These are phyloP conservation scores for Hemiprocne comata DNA, from an alignment of 2,113 vertebrate genomes.

Conservation along the genomic window DNA sequence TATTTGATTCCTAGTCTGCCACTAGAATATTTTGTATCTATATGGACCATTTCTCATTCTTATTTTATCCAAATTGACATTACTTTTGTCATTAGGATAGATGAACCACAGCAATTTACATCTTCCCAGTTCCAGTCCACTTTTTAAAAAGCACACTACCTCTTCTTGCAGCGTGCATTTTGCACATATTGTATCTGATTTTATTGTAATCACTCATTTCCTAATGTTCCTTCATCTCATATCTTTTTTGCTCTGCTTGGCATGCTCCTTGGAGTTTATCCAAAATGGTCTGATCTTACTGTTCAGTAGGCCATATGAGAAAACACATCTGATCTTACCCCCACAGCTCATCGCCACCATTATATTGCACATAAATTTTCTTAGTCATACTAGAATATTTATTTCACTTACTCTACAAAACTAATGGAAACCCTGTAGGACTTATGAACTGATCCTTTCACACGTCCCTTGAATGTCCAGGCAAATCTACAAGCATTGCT, in stretches of 20 bases:
- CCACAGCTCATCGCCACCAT: not conserved
- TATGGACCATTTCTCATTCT: not conserved
- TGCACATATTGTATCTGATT: not conserved
- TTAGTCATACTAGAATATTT: not conserved
- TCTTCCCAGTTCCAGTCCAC: not conserved
- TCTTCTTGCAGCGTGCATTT: not conserved
- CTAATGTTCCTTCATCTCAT: not conserved
- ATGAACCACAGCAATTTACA: not conserved
- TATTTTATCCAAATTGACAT: not conserved
- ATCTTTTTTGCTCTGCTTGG: not conserved
- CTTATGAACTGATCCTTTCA: not conserved
- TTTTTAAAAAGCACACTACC: not conserved
- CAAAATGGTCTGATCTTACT: not conserved
- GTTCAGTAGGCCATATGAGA: not conserved
- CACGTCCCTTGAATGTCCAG: not conserved
- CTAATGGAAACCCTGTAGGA: not conserved
- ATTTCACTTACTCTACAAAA: not conserved
- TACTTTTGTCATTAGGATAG: not conserved
- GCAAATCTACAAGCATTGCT: not conserved
- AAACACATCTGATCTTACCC: conserved; percentile 5
- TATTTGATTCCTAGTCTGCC: not conserved
- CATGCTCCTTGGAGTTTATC: not conserved
- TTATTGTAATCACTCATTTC: conserved; percentile 3
- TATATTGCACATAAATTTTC: not conserved
- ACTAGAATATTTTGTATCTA: not conserved